phyloP scores from a whole-genome alignment of 2,797 vertebrate genomes.

The Dryobates pubescens region DNA sequence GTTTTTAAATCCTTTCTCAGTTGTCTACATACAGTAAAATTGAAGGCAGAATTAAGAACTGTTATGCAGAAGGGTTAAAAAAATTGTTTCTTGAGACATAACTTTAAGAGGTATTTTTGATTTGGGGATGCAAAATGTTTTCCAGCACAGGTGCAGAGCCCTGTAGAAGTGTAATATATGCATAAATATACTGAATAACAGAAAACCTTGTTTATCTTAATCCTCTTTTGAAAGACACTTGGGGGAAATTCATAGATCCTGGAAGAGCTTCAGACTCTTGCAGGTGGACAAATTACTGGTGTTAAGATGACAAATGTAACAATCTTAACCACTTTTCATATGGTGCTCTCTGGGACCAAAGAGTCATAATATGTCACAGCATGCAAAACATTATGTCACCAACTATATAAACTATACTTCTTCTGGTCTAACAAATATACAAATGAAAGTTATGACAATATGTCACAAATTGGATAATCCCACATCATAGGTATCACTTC shows the following conservation, averaged over 20 bases:
- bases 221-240: not conserved
- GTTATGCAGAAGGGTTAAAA: conserved; percentile 6
- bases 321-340: not conserved
- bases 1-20: conserved; percentile 47
- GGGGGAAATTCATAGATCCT: not conserved
- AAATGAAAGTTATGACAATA: not conserved
- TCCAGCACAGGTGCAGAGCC: not conserved
- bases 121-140: not conserved
- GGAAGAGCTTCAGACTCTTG: not conserved
- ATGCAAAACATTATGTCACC: not conserved
- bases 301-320: not conserved
- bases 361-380: not conserved
- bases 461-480: not conserved
- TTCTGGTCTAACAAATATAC: not conserved
- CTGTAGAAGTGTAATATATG: not conserved
- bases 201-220: not conserved
- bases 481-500: not conserved
- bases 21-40: not conserved
- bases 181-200: not conserved
- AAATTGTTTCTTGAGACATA: not conserved
- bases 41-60: conserved; percentile 26
- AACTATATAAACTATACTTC: not conserved
- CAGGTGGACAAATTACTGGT: not conserved
- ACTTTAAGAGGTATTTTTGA: not conserved
- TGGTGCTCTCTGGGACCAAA: not conserved